These are phyloP conservation scores for Heliopora coerulea DNA, from an alignment of 92 coral and sea anemone genomes.

Conservation along the genomic window DNA sequence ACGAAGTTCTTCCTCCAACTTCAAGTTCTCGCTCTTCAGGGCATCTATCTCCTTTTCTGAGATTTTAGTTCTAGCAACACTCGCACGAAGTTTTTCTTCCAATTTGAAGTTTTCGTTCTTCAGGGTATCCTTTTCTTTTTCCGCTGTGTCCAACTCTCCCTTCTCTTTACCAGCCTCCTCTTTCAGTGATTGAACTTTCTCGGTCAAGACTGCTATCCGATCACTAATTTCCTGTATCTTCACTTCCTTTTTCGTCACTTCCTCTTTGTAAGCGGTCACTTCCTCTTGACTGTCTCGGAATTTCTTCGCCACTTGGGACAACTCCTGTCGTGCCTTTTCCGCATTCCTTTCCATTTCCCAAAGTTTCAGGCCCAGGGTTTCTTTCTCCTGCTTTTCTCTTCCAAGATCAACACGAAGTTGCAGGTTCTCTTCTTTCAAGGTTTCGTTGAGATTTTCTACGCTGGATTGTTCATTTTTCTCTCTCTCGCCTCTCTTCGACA, in stretches of 20 bases:
- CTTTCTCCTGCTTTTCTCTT: slow-evolving; percentile 52
- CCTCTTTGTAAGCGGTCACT: slow-evolving; percentile 51
- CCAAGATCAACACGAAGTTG: slow-evolving; percentile 48
- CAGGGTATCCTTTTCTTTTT: slow-evolving; percentile 59
- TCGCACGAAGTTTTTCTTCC: slow-evolving; percentile 44
- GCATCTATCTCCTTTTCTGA: slow-evolving; percentile 54
- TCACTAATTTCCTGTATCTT: slow-evolving; percentile 56
- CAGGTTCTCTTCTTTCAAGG: slow-evolving; percentile 55
- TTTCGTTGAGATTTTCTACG: slow-evolving; percentile 66
- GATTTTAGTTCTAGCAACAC: neutral
- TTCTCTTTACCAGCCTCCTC: slow-evolving; percentile 43
- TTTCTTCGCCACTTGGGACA: neutral
- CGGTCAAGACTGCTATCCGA: slow-evolving; percentile 54
- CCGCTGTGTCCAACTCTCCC: slow-evolving; percentile 44
- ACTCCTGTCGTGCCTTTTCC: neutral
- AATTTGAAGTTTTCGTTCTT: slow-evolving; percentile 49
- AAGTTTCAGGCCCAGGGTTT: slow-evolving; percentile 45
- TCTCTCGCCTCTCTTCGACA: slow-evolving; percentile 58
- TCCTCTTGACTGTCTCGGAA: slow-evolving; percentile 52
- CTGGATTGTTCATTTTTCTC: slow-evolving; percentile 60
- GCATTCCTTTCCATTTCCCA: slow-evolving; percentile 34
- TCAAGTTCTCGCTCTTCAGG: slow-evolving; percentile 50
- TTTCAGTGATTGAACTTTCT: slow-evolving; percentile 53
- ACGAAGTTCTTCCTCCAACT: slow-evolving; percentile 46
- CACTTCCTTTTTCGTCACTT: slow-evolving; percentile 54